Percentiles rank a stretch among this genome's conserved stretches.
These are phyloP conservation scores for Pachymerium ferrugineum DNA, from an alignment of 2,888 invertebrate species.

Conservation along the genomic window DNA sequence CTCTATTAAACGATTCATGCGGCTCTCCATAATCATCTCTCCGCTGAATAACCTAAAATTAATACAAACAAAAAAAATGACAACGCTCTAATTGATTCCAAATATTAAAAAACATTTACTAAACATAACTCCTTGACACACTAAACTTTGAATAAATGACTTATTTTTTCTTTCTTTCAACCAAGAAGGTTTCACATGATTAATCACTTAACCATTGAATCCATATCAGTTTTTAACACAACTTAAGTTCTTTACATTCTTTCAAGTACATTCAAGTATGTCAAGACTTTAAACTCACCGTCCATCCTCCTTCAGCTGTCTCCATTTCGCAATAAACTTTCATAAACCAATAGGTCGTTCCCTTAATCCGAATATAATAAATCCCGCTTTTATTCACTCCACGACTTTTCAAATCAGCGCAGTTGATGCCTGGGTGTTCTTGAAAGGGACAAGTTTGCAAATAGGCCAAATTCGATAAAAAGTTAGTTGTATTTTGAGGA, in stretches of 20 bases:
- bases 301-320: constrained; percentile 85
- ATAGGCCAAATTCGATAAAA: background rate
- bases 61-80: background rate
- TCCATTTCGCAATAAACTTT: constrained; percentile 88
- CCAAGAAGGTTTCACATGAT: too few species aligned
- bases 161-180: background rate
- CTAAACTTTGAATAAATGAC: background rate
- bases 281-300: constrained; percentile 60
- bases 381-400: constrained; percentile 83
- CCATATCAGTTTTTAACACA: background rate
- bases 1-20: constrained; percentile 82
- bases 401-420: constrained; percentile 74
- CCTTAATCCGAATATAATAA: constrained; percentile 81
- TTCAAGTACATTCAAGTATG: too few species aligned
- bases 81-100: background rate
- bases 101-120: background rate
- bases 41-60: constrained; percentile 73
- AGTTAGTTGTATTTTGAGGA: background rate
- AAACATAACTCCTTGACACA: background rate
- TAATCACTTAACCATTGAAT: too few species aligned
- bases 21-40: constrained; percentile 82
- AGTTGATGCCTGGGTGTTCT: constrained; percentile 62
- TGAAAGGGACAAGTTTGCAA: constrained; percentile 33
- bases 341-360: constrained; percentile 87
- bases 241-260: too few species aligned